Conservation (phyloP, 2,797 vertebrate species). For the Luscinia luscinia region DNA sequence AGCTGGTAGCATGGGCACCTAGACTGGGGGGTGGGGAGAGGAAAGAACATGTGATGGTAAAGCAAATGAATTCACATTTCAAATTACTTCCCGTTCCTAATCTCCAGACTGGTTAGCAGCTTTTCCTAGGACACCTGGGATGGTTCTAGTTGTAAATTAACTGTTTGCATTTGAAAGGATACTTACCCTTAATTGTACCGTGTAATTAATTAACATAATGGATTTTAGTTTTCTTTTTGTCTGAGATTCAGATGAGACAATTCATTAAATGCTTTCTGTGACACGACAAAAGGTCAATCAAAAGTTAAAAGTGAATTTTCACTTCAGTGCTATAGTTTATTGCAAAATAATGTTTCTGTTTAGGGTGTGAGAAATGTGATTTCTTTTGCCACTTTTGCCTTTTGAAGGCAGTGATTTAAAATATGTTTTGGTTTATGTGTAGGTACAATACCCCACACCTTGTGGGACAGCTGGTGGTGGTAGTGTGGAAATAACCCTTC, state of each 20-base stretch:
- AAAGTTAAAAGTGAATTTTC: background rate
- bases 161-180: constrained; percentile 1
- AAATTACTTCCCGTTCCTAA: background rate
- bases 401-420: background rate
- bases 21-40: background rate
- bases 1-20: background rate
- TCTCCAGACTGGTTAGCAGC: background rate
- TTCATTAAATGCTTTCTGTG: background rate
- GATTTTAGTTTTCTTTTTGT: constrained; percentile 23
- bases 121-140: background rate
- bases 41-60: background rate
- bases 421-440: background rate
- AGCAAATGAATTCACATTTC: background rate
- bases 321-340: background rate
- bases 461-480: background rate
- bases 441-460: background rate
- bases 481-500: background rate
- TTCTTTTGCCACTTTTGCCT: background rate
- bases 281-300: background rate
- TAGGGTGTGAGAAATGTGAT: background rate
- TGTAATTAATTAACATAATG: constrained; percentile 33
- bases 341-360: background rate
- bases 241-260: background rate
- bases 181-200: background rate
- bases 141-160: background rate